Base-by-base conservation (phyloP, 2,888 invertebrate species). In the Pelosia muscerda region DNA sequence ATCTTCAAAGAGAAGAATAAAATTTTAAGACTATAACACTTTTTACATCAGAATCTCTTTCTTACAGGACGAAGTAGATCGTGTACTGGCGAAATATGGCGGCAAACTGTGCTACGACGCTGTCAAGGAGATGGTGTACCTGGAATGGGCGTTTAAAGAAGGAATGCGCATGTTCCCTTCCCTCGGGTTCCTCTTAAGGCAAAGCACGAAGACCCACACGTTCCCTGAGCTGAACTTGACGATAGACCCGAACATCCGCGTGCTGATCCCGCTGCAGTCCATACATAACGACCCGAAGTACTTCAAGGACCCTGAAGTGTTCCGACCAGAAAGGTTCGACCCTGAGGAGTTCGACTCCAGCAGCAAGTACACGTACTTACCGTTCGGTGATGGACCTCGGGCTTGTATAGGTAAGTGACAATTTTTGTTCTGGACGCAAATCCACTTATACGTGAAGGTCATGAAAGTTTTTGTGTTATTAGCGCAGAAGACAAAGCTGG, bases 101-200 rank as follows among this genome's bases (percentile, higher is more conserved):
- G 81, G 83, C 15, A 83, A 86, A 58, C 54, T 89, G 3, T 79
- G 82, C 56, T 89, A 84, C 49, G 86, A 88, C 1, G 83, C 87
- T 0, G 71, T 89, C 3, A 80, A 78, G 55, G 87, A 87, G 63
- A 85, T 89, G 84, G 75, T 60, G 0, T 81, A 80, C n/a, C 68
- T 88, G 5, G 85, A 86, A 28, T 81, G 81, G 85, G 77, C 76
- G 0, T 81, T 86, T 38, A 84, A 84, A 34, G 89, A 89, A 70
- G 74, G 81, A 0, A 67, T 89, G 67, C 75, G 89, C 59, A 75
- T 83, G 63, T 83, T 84, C 26, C 85, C 88, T 0, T 79, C 88
- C 0, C 62, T 83, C 3, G 88, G 86, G 0, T 76, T 77, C 34
- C 65, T 88, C 1, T 63, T 78, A 0, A 78, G 88, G 55, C 69